Percentiles rank a stretch among this genome's conserved stretches.
Conservation (phyloP, 2,888 invertebrate species). For the Drosophila aldrichi region DNA sequence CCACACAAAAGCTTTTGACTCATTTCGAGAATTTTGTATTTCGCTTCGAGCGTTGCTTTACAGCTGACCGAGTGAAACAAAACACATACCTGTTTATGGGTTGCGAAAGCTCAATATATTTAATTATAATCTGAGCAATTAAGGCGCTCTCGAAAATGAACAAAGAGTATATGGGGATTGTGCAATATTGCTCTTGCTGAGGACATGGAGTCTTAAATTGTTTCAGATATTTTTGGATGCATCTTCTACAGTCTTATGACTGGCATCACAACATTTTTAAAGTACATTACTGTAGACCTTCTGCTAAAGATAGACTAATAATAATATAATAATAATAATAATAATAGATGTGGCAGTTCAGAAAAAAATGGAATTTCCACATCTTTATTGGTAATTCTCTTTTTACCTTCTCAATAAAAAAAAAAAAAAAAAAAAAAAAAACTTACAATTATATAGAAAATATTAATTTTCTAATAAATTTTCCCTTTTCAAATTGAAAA, state of each 20-base stretch:
- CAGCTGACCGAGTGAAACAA: conserved; percentile 2
- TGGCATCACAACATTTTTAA: not conserved
- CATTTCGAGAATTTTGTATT: conserved; percentile 10
- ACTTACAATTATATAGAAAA: too few relatives aligned
- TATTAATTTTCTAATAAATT: too few relatives aligned
- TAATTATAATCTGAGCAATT: conserved; percentile 2
- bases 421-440: too few relatives aligned
- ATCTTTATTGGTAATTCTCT: too few relatives aligned
- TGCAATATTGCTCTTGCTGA: not conserved
- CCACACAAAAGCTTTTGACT: conserved; percentile 27
- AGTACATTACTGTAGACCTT: not conserved
- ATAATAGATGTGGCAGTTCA: too few relatives aligned
- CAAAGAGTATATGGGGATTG: not conserved
- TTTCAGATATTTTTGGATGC: not conserved
- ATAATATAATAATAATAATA: too few relatives aligned
- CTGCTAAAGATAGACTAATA: not conserved
- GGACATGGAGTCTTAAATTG: not conserved
- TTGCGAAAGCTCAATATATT: conserved; percentile 12
- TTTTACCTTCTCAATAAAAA: too few relatives aligned
- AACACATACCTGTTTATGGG: conserved; percentile 17
- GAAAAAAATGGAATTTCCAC: too few relatives aligned
- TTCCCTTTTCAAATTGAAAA: too few relatives aligned
- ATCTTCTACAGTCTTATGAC: not conserved
- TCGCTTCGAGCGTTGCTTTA: not conserved
- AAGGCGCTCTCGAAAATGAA: not conserved